These are phyloP conservation scores for Solea solea DNA, from an alignment of 2,113 vertebrate species.

Conservation along the genomic window DNA sequence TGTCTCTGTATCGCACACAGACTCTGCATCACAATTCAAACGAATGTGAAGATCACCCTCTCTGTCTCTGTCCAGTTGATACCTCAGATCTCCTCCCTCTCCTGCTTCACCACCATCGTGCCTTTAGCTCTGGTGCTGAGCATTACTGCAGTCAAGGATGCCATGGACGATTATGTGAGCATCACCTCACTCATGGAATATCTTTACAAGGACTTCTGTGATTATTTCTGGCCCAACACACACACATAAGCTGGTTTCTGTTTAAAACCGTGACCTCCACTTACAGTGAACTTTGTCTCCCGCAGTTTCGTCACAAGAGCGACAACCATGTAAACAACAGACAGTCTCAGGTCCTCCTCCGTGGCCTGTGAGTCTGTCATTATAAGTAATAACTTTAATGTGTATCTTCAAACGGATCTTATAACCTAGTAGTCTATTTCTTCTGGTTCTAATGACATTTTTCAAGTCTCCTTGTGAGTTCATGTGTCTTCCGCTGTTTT, in stretches of 20 bases:
- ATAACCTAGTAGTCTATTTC: not conserved
- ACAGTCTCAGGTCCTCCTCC: slow-evolving; percentile 94
- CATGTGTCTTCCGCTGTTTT: not conserved
- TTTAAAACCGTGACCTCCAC: not conserved
- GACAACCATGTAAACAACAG: slow-evolving; percentile 98
- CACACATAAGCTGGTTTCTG: not conserved
- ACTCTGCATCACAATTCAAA: not conserved
- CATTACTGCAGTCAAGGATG: slow-evolving; percentile 97
- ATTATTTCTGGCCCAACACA: not conserved
- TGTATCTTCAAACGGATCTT: not conserved
- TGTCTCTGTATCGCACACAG: not conserved
- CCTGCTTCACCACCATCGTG: slow-evolving; percentile 99
- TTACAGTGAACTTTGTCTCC: slow-evolving; percentile 12
- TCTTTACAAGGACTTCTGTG: not conserved
- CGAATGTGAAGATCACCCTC: not conserved
- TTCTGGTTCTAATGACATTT: not conserved
- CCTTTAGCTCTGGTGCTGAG: slow-evolving; percentile 96
- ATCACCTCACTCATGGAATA: not conserved
- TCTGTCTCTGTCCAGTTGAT: slow-evolving; percentile 85
- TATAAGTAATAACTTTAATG: not conserved
- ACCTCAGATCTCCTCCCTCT: slow-evolving; percentile 95
- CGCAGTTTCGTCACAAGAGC: slow-evolving; percentile 95
- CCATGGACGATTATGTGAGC: slow-evolving; percentile 95
- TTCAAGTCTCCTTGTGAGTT: not conserved
- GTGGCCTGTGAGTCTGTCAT: slow-evolving; percentile 87